phyloP scores from a whole-genome alignment of 2,797 vertebrate species.

The Nyctibius grandis region DNA sequence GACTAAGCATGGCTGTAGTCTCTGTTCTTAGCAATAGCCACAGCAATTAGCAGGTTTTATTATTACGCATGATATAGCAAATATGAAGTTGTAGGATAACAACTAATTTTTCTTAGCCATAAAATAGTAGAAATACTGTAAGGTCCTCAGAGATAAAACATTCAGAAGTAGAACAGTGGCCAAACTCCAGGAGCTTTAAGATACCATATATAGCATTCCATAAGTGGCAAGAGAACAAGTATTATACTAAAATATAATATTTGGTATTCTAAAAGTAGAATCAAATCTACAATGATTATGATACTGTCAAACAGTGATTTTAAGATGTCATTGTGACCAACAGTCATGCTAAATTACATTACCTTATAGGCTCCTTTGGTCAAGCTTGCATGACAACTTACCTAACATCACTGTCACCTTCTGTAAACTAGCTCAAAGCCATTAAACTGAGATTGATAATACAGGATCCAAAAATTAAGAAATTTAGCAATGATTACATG shows the following conservation, averaged over 20 bases:
- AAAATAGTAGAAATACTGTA: not conserved
- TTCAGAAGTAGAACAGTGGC: not conserved
- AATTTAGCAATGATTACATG: not conserved
- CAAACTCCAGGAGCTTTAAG: not conserved
- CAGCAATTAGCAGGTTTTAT: not conserved
- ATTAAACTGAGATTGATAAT: not conserved
- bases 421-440: not conserved
- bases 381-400: not conserved
- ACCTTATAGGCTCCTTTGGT: not conserved
- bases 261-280: not conserved
- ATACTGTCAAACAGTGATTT: not conserved
- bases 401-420: not conserved
- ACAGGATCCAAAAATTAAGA: not conserved
- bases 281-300: not conserved
- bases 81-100: not conserved
- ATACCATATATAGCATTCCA: accelerated
- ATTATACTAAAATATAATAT: not conserved
- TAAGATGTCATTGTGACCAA: not conserved
- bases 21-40: not conserved
- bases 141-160: not conserved
- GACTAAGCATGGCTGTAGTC: not conserved
- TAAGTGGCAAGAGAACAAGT: not conserved
- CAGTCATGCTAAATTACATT: not conserved
- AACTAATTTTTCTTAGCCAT: not conserved
- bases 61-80: not conserved